These are phyloP conservation scores for Acromyrmex charruanus DNA, from an alignment of 1,140 invertebrate species.

Conservation along the genomic window DNA sequence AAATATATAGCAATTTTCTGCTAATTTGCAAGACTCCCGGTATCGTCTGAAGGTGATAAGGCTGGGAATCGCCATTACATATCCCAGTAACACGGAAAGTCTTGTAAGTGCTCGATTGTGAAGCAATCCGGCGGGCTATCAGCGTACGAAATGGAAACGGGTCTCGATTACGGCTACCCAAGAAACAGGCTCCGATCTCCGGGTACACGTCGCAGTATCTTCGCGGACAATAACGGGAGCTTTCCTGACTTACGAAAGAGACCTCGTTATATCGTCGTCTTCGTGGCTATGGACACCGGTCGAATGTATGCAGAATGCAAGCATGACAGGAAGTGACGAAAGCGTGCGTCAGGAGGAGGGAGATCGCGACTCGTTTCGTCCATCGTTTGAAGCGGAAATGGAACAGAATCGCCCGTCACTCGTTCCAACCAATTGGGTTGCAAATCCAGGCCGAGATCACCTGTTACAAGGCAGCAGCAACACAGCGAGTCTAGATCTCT, in stretches of 20 bases:
- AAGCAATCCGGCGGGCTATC: conserved; percentile 9
- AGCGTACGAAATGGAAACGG: conserved; percentile 49
- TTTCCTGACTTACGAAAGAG: conserved; percentile 31
- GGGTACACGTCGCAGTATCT: conserved; percentile 51
- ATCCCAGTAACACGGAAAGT: conserved; percentile 23
- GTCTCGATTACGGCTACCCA: background rate
- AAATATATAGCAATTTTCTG: background rate
- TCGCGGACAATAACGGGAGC: conserved; percentile 64
- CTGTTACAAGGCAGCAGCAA: conserved; percentile 19
- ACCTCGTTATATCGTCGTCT: conserved; percentile 27
- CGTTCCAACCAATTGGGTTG: conserved; percentile 68
- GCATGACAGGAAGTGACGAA: conserved; percentile 69
- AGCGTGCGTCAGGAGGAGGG: background rate
- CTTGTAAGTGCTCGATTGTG: background rate
- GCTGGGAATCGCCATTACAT: background rate
- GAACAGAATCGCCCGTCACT: conserved; percentile 65
- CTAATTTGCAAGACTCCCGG: background rate
- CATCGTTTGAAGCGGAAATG: conserved; percentile 70
- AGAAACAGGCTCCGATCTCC: conserved; percentile 55
- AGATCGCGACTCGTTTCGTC: conserved; percentile 37
- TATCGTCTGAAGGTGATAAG: background rate
- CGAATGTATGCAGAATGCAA: conserved; percentile 68
- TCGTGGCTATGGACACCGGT: conserved; percentile 62
- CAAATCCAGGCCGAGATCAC: conserved; percentile 68
- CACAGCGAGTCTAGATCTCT: conserved; percentile 5